A percentile compares a stretch with the other conserved stretches of the same genome.
phyloP scores from a whole-genome alignment of 2,888 invertebrate genomes.

The Pomacea canaliculata region DNA sequence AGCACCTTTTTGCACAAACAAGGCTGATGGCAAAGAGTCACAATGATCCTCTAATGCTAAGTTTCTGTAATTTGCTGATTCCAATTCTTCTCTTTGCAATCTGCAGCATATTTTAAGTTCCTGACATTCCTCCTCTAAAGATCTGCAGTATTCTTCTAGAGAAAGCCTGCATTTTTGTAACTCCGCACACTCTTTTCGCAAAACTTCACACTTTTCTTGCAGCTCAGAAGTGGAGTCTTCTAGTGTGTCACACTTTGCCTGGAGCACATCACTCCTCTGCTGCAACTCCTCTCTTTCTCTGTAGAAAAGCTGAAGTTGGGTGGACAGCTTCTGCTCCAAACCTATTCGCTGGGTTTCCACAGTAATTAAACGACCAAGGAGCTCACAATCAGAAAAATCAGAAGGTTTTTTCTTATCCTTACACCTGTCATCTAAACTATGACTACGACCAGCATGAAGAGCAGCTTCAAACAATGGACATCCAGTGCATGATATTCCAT shows the following conservation, averaged over 20 bases:
- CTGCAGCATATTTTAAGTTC: neutral
- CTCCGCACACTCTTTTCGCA: conserved; percentile 1
- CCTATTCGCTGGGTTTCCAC: conserved; percentile 18
- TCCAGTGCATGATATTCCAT: too few relatives aligned
- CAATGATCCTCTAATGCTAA: neutral
- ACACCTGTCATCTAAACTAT: neutral
- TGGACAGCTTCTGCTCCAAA: conserved; percentile 21
- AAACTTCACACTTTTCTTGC: neutral
- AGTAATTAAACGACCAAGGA: conserved; percentile 16
- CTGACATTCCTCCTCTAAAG: neutral
- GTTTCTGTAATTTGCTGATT: neutral
- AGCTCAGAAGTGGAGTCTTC: conserved; percentile 1
- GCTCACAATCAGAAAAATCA: conserved; percentile 10
- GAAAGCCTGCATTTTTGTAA: neutral
- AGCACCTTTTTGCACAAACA: neutral
- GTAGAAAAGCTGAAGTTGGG: conserved; percentile 8
- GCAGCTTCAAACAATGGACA: too few relatives aligned
- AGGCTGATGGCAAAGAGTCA: neutral
- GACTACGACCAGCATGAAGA: too few relatives aligned
- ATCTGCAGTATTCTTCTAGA: neutral
- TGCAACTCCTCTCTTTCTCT: conserved; percentile 6
- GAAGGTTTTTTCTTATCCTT: neutral
- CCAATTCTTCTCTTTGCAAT: neutral
- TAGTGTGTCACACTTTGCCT: conserved; percentile 16
- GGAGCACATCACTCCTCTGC: neutral